A percentile compares a stretch with the other conserved stretches of the same genome.
Conservation (phyloP, 1,140 invertebrate species). For the Formica selysi region DNA sequence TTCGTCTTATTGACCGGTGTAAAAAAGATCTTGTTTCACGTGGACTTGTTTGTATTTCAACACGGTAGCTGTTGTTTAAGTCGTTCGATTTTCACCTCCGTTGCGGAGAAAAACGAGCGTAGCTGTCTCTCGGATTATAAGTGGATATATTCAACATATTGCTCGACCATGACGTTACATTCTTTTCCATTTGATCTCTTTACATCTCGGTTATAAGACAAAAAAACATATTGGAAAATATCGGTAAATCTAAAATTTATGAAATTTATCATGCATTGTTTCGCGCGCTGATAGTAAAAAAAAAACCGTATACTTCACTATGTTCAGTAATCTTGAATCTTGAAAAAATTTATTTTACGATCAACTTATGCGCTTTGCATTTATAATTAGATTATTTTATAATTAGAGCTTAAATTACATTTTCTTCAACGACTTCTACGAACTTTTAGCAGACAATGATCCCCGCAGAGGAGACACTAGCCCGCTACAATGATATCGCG, state of each 20-base stretch:
- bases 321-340: background rate
- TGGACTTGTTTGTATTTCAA: slow-evolving; percentile 34
- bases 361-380: background rate
- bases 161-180: slow-evolving; percentile 27
- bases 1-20: slow-evolving; percentile 2
- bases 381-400: background rate
- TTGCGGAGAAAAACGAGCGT: slow-evolving; percentile 27
- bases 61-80: slow-evolving; percentile 11
- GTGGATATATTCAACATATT: slow-evolving; percentile 15
- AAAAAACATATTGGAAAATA: background rate
- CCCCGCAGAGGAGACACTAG: slow-evolving; percentile 13
- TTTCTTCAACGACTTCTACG: background rate
- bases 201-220: background rate
- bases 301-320: background rate
- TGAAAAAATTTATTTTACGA: background rate
- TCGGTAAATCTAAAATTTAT: slow-evolving; percentile 1
- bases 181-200: slow-evolving; percentile 7
- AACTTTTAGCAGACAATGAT: slow-evolving; percentile 51
- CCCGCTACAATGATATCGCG: slow-evolving; percentile 57
- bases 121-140: slow-evolving; percentile 27
- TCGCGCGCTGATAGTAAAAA: background rate
- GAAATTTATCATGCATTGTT: background rate
- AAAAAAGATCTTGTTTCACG: background rate
- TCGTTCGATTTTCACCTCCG: slow-evolving; percentile 24
- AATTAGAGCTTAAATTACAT: background rate